Base-by-base conservation (phyloP, 1,140 invertebrate species). In the Paracyclopina nana region DNA sequence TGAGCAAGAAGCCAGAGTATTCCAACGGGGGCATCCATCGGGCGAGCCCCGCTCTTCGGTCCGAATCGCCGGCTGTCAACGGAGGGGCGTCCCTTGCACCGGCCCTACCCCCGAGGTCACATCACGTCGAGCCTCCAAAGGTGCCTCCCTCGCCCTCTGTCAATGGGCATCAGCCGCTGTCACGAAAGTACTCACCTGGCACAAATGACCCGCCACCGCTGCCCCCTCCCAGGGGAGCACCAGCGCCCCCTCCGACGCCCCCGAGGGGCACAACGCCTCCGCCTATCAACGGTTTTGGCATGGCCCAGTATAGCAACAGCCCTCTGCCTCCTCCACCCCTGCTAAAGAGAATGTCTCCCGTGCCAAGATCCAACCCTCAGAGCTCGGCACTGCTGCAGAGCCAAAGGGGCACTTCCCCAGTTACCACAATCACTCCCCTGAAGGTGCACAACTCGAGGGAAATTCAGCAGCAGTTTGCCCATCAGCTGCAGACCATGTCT, bases 401-500 rank as follows among this genome's bases (percentile, higher is more conserved):
- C n/a, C n/a, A n/a, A n/a, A n/a, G n/a, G n/a, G n/a, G 52, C 52
- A 54, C 51, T 52, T 55, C 16, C 51, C 55, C 41, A 58, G 58
- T 51, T 60, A 60, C 27, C 59, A 57, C 8, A 54, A 57, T 24
- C 62, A 63, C 9, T 28, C 25, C 25, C 25, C 9, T 46, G 16
- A 75, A 82, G 28, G 78, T 82, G 6, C 79, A 81, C 59, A 81
- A 82, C 59, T 77, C 76, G 5, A 75, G 79, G 0, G 80, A 83
- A 65, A 76, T 74, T 16, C 81, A 85, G 57, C 82, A 84, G 57
- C 83, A 87, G 61, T 64, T 87, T 16, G 71, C 75, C 12, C 82
- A 88, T 59, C 81, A 85, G 61, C 80, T 85, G 62, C 83, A 86
- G 62, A 80, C 80, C 4, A 65, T 86, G n/a, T 80, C 72, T 60